phyloP scores from a whole-genome alignment of 2,888 invertebrate genomes.

The Anodontia alba region DNA sequence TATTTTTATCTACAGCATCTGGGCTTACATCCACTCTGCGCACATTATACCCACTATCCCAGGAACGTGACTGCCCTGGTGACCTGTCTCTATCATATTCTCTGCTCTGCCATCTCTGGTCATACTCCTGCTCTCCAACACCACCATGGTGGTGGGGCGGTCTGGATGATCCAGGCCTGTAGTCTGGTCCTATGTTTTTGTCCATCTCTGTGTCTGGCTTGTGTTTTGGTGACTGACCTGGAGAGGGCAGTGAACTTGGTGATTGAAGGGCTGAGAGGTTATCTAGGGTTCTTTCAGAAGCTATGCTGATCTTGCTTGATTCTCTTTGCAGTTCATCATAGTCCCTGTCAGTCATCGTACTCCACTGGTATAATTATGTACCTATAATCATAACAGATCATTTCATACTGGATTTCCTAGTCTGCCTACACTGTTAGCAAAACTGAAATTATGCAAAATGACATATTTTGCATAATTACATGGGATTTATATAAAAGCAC shows the following conservation, averaged over 20 bases:
- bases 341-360: background rate
- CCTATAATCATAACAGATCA: background rate
- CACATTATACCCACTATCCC: background rate
- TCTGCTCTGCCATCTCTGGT: background rate
- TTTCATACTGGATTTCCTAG: too few relatives aligned
- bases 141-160: constrained; percentile 56
- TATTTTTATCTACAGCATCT: constrained; percentile 21
- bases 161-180: constrained; percentile 47
- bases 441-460: too few relatives aligned
- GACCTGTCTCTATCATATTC: constrained; percentile 22
- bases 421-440: too few relatives aligned
- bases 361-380: background rate
- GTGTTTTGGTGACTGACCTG: constrained; percentile 35
- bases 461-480: too few relatives aligned
- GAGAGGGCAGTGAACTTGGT: constrained; percentile 39
- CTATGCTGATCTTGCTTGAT: constrained; percentile 61
- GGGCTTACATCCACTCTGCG: constrained; percentile 27
- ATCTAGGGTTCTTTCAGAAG: constrained; percentile 72
- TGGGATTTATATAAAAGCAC: too few relatives aligned
- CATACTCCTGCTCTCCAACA: constrained; percentile 5
- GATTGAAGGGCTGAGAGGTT: constrained; percentile 57
- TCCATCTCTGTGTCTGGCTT: constrained; percentile 33
- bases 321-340: background rate
- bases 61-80: background rate
- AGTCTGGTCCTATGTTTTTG: constrained; percentile 25